phyloP scores from a whole-genome alignment of 1,140 invertebrate genomes.

The Drosophila melanica region DNA sequence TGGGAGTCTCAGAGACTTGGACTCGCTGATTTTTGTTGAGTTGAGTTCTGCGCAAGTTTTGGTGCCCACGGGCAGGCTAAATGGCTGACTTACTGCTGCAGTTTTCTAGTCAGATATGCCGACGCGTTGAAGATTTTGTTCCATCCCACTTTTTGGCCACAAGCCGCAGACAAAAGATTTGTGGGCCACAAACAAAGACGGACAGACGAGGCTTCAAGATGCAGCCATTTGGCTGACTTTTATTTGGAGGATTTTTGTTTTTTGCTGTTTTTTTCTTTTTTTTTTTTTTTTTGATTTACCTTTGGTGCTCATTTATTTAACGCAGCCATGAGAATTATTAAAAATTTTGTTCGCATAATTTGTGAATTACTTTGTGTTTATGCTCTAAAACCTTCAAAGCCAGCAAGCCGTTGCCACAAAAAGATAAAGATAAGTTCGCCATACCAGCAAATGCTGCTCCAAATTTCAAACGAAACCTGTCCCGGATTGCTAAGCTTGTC shows the following conservation, averaged over 20 bases:
- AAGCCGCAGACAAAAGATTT: constrained; percentile 25
- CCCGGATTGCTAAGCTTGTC: neutral
- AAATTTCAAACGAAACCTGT: constrained; percentile 1
- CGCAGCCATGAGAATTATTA: constrained; percentile 82
- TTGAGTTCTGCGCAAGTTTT: constrained; percentile 26
- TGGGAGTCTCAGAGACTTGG: constrained; percentile 63
- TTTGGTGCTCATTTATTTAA: constrained; percentile 74
- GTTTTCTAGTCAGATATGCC: constrained; percentile 56
- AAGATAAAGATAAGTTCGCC: constrained; percentile 1
- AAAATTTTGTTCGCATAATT: constrained; percentile 83
- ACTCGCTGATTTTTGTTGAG: constrained; percentile 42
- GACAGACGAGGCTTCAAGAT: constrained; percentile 3
- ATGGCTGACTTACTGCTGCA: constrained; percentile 22
- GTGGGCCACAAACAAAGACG: constrained; percentile 9
- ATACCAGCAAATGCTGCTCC: neutral
- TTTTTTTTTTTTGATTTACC: constrained; percentile 23
- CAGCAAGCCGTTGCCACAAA: neutral
- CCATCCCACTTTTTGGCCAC: constrained; percentile 70
- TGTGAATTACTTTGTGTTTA: constrained; percentile 69
- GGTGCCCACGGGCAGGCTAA: constrained; percentile 59
- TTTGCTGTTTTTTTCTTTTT: neutral
- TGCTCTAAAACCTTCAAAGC: constrained; percentile 22
- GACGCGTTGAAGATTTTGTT: constrained; percentile 77
- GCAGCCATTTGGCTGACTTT: constrained; percentile 27
- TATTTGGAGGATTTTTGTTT: constrained; percentile 21